Base-by-base conservation (phyloP, 2,888 invertebrate genomes). In the Physocephala rufipes region DNA sequence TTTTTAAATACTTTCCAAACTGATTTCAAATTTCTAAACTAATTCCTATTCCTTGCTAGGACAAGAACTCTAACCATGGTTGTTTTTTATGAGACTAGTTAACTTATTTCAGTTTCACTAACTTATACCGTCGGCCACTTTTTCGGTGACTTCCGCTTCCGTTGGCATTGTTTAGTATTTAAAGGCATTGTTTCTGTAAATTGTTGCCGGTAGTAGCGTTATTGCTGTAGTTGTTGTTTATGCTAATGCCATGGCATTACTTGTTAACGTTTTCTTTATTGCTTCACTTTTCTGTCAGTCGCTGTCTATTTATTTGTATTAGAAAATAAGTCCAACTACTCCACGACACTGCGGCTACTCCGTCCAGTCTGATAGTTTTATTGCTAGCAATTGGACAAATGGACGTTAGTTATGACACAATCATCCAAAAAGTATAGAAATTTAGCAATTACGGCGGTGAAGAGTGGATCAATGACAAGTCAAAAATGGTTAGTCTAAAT, bases 321-420 rank as follows among this genome's bases (percentile, higher is more conserved):
- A 24, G 1, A 28, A 9, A 16, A 12, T 58, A 12, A 13, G 15
- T 58, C 58, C 16, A 30, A 19, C 55, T 45, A 58, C 55, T 67
- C 43, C 45, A 58, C 58, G 58, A 19, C 36, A 19, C 24, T 26
- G 53, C 45, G 63, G 24, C 55, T 12, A 51, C 43, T 36, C 4
- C 36, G 36, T 36, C 9, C 9, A 9, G 5, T 36, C 5, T 36
- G 36, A 36, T 36, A 36, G 58, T 61, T 51, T 61, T 49, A 68
- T 61, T 36, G 61, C 30, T 62, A 51, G 62, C 68, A 83, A 82
- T 78, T 79, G 80, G 76, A 79, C 82, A 83, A 83, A 82, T 82
- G 81, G 80, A 80, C 81, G 82, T 81, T 83, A 82, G 82, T 82
- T 83, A 83, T 81, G 78, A 76, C 71, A 71, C 63, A 68, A 68